A percentile compares a stretch with the other conserved stretches of the same genome.
These are phyloP conservation scores for Zeus faber DNA, from an alignment of 2,113 vertebrate genomes.

Conservation along the genomic window DNA sequence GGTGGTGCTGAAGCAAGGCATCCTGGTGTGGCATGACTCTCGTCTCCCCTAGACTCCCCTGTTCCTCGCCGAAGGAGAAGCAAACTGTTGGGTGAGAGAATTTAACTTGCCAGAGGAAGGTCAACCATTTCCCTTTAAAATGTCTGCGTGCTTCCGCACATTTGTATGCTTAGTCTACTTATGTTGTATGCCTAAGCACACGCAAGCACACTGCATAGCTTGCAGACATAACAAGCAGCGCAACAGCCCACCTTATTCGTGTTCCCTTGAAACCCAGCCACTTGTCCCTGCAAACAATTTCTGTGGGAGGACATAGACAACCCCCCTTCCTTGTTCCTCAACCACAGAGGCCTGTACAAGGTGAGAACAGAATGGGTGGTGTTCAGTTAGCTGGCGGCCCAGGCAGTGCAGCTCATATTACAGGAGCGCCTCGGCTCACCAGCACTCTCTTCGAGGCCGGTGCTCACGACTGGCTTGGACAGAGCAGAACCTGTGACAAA, in stretches of 20 bases:
- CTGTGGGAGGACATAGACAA: conserved; percentile 14
- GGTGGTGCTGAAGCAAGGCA: too few relatives aligned
- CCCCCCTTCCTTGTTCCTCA: conserved; percentile 9
- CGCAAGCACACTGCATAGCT: conserved; percentile 22
- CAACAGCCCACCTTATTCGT: conserved; percentile 37
- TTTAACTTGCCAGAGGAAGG: too few relatives aligned
- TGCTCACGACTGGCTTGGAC: conserved; percentile 19
- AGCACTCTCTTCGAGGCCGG: conserved; percentile 34
- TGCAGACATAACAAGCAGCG: conserved; percentile 19
- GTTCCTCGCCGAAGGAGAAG: too few relatives aligned
- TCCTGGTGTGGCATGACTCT: too few relatives aligned
- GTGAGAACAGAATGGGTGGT: conserved; percentile 48
- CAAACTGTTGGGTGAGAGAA: too few relatives aligned
- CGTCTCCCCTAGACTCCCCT: too few relatives aligned
- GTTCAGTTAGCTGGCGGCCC: conserved; percentile 46
- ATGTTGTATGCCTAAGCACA: too few relatives aligned
- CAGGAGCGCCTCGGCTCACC: conserved; percentile 29
- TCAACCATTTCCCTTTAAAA: too few relatives aligned
- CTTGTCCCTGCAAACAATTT: conserved; percentile 38
- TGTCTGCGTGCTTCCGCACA: too few relatives aligned
- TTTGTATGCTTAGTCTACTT: too few relatives aligned
- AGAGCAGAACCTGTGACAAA: too few relatives aligned
- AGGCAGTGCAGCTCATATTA: conserved; percentile 40
- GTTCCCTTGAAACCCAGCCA: conserved; percentile 32
- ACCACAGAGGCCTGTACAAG: conserved; percentile 27